phyloP scores from a whole-genome alignment of 2,113 vertebrate species.

The Cavia aperea region DNA sequence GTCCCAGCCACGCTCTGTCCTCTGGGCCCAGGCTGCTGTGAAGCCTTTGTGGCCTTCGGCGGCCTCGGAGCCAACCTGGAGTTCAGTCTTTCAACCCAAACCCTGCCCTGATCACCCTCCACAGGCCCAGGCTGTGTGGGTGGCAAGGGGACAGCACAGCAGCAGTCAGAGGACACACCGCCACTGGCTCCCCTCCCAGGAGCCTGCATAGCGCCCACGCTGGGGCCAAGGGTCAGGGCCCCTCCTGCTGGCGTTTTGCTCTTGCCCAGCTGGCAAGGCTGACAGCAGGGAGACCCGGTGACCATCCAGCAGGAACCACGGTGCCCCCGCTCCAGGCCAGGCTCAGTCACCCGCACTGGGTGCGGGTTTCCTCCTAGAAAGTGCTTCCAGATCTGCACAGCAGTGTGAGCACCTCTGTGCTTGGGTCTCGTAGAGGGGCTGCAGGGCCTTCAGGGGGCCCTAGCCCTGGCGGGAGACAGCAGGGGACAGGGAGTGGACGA shows the following conservation, averaged over 20 bases:
- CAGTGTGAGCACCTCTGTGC: neutral
- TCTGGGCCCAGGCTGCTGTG: neutral
- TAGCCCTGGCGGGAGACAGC: neutral
- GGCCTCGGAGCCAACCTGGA: fast-evolving
- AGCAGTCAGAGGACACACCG: neutral
- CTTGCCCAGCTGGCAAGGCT: fast-evolving
- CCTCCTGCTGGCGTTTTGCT: fast-evolving
- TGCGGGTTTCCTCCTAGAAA: neutral
- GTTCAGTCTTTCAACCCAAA: neutral
- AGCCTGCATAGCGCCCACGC: no score
- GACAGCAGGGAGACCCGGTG: neutral
- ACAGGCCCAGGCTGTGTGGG: fast-evolving
- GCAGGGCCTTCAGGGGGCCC: neutral
- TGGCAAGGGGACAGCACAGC: neutral
- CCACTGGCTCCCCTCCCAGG: neutral
- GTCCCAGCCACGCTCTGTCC: neutral
- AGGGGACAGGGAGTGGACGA: neutral
- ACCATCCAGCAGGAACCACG: neutral
- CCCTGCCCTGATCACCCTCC: neutral
- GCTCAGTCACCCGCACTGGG: neutral
- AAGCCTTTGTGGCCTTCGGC: neutral
- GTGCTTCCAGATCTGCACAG: neutral
- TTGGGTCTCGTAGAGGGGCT: fast-evolving
- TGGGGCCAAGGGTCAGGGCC: neutral
- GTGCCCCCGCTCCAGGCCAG: neutral